These are phyloP conservation scores for Mallotus villosus DNA, from an alignment of 2,797 vertebrate species.

Conservation along the genomic window DNA sequence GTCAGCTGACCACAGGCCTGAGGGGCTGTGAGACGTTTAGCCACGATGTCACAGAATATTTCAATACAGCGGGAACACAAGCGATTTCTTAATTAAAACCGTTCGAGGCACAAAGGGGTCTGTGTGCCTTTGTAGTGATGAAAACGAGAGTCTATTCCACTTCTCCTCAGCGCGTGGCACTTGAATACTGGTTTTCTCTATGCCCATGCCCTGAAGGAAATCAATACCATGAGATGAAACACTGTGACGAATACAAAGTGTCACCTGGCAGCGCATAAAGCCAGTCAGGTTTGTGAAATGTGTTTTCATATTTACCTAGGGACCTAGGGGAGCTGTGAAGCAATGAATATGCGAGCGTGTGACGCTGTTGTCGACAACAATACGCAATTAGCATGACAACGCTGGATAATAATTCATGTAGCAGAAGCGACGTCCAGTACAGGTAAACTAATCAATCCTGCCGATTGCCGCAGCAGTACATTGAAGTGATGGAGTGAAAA, in stretches of 20 bases:
- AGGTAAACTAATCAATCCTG: conserved; percentile 3
- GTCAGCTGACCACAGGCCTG: background rate
- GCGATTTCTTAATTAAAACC: background rate
- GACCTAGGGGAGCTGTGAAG: background rate
- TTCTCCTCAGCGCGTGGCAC: background rate
- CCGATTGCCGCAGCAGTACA: background rate
- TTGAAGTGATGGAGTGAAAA: background rate
- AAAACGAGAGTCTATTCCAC: background rate
- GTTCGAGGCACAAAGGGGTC: no score
- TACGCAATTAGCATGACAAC: conserved; percentile 28
- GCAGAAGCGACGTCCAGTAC: no score
- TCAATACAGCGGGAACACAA: no score
- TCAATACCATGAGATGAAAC: background rate
- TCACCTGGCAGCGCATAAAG: background rate
- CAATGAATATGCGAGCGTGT: no score
- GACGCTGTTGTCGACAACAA: background rate
- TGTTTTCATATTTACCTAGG: background rate
- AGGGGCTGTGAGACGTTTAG: background rate
- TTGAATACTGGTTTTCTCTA: background rate
- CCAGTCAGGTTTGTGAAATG: background rate
- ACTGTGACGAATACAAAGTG: background rate
- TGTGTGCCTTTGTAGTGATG: no score
- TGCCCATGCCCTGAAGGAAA: background rate
- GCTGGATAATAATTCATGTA: background rate
- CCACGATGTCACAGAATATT: no score